Evolutionary conservation across 1,140 invertebrate species (phyloP).

Genomic region (Aphelinus certus): DNA sequence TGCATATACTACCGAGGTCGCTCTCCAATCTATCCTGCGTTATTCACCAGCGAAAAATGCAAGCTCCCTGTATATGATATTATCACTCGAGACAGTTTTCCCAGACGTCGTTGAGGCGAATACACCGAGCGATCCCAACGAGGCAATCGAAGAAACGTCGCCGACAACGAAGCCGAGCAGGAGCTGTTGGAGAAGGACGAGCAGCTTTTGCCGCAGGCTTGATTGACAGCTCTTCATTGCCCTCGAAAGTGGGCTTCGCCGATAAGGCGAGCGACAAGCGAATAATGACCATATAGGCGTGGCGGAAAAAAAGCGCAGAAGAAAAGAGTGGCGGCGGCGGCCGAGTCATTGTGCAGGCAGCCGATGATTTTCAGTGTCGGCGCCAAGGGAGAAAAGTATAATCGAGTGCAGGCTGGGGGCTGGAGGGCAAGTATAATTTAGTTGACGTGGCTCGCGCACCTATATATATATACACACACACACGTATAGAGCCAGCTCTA

Average conservation of each 20-base stretch:
- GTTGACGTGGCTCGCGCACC: background rate
- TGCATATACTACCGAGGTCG: slow-evolving; percentile 2
- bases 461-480: too few relatives aligned
- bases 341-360: background rate
- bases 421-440: slow-evolving; percentile 19
- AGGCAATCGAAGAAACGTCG: slow-evolving; percentile 6
- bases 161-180: background rate
- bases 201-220: background rate
- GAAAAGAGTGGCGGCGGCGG: background rate
- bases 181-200: too few relatives aligned
- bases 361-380: background rate
- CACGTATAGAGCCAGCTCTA: background rate
- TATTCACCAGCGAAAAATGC: too few relatives aligned
- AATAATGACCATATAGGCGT: slow-evolving; percentile 4
- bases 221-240: slow-evolving; percentile 34
- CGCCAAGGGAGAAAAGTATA: slow-evolving; percentile 18
- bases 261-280: slow-evolving; percentile 29
- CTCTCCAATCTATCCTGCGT: background rate
- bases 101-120: too few relatives aligned
- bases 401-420: background rate
- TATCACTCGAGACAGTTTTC: too few relatives aligned
- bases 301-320: background rate
- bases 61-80: too few relatives aligned
- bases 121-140: background rate
- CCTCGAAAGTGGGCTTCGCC: slow-evolving; percentile 16